A percentile compares a stretch with the other conserved stretches of the same genome.
phyloP scores from a whole-genome alignment of 1,140 invertebrate species.

The Leptinotarsa defecta region DNA sequence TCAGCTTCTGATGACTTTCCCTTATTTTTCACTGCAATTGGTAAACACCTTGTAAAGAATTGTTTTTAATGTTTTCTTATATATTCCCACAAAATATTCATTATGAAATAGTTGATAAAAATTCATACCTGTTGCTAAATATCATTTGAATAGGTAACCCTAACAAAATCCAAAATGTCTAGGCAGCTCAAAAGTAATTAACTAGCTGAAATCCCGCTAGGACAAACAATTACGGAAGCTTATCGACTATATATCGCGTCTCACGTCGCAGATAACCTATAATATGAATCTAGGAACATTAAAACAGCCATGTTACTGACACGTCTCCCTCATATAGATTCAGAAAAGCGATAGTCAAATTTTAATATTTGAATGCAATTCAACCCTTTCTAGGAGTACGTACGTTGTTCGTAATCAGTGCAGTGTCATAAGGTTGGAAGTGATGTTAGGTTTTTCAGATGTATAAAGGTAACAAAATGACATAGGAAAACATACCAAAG shows the following conservation, averaged over 20 bases:
- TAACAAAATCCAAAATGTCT: too few relatives aligned
- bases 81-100: too few relatives aligned
- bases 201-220: not conserved
- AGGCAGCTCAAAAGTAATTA: not conserved
- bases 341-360: conserved; percentile 13
- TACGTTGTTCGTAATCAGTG: not conserved
- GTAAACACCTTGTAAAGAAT: too few relatives aligned
- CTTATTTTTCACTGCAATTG: too few relatives aligned
- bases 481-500: too few relatives aligned
- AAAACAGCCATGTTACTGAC: conserved; percentile 17
- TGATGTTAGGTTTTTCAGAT: too few relatives aligned
- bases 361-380: conserved; percentile 19
- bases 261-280: conserved; percentile 12
- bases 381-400: conserved; percentile 18
- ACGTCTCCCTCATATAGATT: conserved; percentile 15
- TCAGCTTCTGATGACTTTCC: too few relatives aligned
- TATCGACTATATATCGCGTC: not conserved
- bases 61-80: too few relatives aligned
- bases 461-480: too few relatives aligned
- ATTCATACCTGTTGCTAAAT: too few relatives aligned
- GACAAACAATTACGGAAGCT: conserved; percentile 13
- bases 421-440: not conserved
- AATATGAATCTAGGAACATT: not conserved
- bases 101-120: too few relatives aligned
- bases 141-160: too few relatives aligned